Evolutionary conservation across 2,888 invertebrate genomes (phyloP).

Genomic region (Megamerina dolium): DNA sequence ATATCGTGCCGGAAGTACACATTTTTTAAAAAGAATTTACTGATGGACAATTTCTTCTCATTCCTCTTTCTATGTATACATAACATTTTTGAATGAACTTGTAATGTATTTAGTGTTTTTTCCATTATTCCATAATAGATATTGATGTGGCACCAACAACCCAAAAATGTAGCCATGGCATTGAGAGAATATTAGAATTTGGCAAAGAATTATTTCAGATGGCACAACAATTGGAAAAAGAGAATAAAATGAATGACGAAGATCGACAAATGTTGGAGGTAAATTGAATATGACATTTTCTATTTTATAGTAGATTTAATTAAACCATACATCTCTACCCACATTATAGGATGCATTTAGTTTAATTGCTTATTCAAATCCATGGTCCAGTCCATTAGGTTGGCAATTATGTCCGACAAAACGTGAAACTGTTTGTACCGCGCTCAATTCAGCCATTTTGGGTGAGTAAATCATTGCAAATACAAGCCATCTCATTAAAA

Average conservation of each 20-base stretch:
- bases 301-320: not conserved
- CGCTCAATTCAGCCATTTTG: slow-evolving; percentile 95
- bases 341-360: slow-evolving; percentile 86
- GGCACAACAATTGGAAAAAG: slow-evolving; percentile 76
- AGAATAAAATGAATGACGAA: slow-evolving; percentile 68
- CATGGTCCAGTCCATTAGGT: slow-evolving; percentile 94
- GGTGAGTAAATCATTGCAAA: slow-evolving; percentile 54
- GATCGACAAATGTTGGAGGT: slow-evolving; percentile 92
- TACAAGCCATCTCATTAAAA: not conserved
- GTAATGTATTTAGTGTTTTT: too few species aligned
- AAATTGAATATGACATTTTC: slow-evolving; percentile 22
- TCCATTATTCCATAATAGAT: too few species aligned
- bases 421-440: slow-evolving; percentile 90
- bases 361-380: slow-evolving; percentile 94
- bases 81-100: too few species aligned
- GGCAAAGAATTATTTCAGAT: slow-evolving; percentile 89
- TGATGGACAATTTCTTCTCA: too few species aligned
- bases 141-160: slow-evolving; percentile 45
- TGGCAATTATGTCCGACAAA: slow-evolving; percentile 94
- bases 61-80: too few species aligned
- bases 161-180: slow-evolving; percentile 55
- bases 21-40: too few species aligned
- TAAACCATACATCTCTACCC: not conserved
- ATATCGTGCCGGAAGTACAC: too few species aligned
- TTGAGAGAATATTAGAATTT: slow-evolving; percentile 90